phyloP scores from a whole-genome alignment of 2,888 invertebrate genomes.

The Stenolophus ochropezus region DNA sequence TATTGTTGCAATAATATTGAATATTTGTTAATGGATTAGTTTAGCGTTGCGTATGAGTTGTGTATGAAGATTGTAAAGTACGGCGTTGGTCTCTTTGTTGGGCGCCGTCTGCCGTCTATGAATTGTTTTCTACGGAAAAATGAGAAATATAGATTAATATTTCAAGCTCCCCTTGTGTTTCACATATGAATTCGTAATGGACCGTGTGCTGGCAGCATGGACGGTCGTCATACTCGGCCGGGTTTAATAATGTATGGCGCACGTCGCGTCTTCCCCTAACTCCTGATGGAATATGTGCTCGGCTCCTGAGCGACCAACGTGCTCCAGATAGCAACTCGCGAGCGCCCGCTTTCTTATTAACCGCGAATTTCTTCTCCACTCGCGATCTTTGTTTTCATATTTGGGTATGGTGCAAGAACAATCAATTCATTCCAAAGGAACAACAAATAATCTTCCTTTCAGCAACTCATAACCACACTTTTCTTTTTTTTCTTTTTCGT shows the following conservation, averaged over 20 bases:
- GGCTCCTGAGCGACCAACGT: conserved; percentile 22
- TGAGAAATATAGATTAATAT: conserved; percentile 74
- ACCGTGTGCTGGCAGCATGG: conserved; percentile 62
- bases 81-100: conserved; percentile 1
- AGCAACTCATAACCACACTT: too few relatives aligned
- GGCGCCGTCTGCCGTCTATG: conserved; percentile 62
- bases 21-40: background rate
- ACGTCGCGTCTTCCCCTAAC: conserved; percentile 68
- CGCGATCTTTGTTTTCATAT: background rate
- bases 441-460: too few relatives aligned
- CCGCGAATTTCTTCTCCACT: conserved; percentile 27
- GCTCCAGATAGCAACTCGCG: conserved; percentile 51
- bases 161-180: conserved; percentile 73
- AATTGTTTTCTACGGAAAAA: conserved; percentile 70
- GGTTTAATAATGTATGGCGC: conserved; percentile 74
- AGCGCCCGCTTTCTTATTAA: conserved; percentile 50
- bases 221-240: conserved; percentile 69
- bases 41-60: background rate
- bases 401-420: too few relatives aligned
- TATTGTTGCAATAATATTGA: too few relatives aligned
- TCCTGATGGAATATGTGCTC: conserved; percentile 64
- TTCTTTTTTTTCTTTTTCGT: too few relatives aligned
- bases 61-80: background rate
- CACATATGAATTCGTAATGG: conserved; percentile 73
- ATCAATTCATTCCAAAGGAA: too few relatives aligned